These are phyloP conservation scores for Laothoe populi DNA, from an alignment of 2,888 invertebrate species.

Conservation along the genomic window DNA sequence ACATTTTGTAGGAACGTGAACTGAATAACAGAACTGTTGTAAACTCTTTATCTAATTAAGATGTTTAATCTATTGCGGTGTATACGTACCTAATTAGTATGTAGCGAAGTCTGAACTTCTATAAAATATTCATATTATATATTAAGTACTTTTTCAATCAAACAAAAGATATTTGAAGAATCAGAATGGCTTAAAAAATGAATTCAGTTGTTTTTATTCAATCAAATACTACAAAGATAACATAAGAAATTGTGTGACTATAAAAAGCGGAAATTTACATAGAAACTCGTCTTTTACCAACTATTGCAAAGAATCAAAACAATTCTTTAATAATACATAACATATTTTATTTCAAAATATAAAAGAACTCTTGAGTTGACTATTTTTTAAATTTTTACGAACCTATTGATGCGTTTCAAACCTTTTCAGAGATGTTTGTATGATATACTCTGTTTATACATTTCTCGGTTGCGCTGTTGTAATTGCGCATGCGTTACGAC, in stretches of 20 bases:
- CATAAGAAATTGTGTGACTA: not conserved
- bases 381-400: too few relatives aligned
- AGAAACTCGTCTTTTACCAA: not conserved
- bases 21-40: constrained; percentile 13
- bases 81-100: not conserved
- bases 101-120: not conserved
- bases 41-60: constrained; percentile 25
- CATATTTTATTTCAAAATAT: not conserved
- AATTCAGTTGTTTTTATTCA: too few relatives aligned
- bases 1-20: constrained; percentile 10
- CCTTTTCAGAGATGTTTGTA: not conserved
- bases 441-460: too few relatives aligned
- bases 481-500: too few relatives aligned
- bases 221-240: too few relatives aligned
- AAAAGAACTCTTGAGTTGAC: not conserved
- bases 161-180: too few relatives aligned
- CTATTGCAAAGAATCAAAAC: not conserved
- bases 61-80: not conserved
- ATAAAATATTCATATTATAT: not conserved
- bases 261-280: not conserved
- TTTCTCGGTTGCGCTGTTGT: too few relatives aligned
- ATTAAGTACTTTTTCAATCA: too few relatives aligned
- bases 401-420: not conserved
- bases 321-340: not conserved
- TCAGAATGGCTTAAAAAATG: too few relatives aligned